phyloP scores from a whole-genome alignment of 2,797 vertebrate genomes.

The Adrianichthys oophorus region DNA sequence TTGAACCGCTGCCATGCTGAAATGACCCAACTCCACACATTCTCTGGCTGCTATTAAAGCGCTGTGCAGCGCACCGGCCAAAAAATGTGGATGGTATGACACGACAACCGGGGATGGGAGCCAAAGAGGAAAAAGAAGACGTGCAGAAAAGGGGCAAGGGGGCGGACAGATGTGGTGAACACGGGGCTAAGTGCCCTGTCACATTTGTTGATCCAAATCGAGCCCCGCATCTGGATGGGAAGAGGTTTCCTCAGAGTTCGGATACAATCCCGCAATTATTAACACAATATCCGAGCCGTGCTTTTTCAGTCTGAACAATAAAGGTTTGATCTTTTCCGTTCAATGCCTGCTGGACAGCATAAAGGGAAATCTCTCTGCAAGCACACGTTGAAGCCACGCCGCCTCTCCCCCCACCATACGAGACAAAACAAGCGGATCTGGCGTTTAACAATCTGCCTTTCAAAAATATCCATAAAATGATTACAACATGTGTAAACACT shows the following conservation, averaged over 20 bases:
- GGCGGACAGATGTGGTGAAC: slow-evolving; percentile 48
- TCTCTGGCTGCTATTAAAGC: slow-evolving; percentile 80
- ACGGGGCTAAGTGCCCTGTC: slow-evolving; percentile 44
- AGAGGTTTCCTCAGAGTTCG: slow-evolving; percentile 9
- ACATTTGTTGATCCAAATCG: slow-evolving; percentile 45
- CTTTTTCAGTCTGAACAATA: slow-evolving; percentile 35
- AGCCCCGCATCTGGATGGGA: slow-evolving; percentile 54
- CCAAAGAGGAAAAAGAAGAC: slow-evolving; percentile 38
- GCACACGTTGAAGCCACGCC: slow-evolving; percentile 19
- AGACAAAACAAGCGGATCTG: slow-evolving; percentile 51
- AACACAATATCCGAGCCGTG: slow-evolving; percentile 35
- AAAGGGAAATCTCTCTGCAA: slow-evolving; percentile 44
- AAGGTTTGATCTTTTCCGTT: slow-evolving; percentile 44
- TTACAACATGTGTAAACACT: slow-evolving; percentile 73
- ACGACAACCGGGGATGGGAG: slow-evolving; percentile 56
- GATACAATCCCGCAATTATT: slow-evolving; percentile 45
- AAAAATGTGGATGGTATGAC: slow-evolving; percentile 58
- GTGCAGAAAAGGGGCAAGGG: not conserved
- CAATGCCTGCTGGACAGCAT: slow-evolving; percentile 46
- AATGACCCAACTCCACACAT: slow-evolving; percentile 86
- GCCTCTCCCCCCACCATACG: slow-evolving; percentile 39
- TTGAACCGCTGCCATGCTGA: slow-evolving; percentile 85
- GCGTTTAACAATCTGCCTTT: slow-evolving; percentile 62
- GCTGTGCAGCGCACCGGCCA: slow-evolving; percentile 62
- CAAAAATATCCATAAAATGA: slow-evolving; percentile 71